These are phyloP conservation scores for Tautogolabrus adspersus DNA, from an alignment of 2,113 vertebrate species.

Conservation along the genomic window DNA sequence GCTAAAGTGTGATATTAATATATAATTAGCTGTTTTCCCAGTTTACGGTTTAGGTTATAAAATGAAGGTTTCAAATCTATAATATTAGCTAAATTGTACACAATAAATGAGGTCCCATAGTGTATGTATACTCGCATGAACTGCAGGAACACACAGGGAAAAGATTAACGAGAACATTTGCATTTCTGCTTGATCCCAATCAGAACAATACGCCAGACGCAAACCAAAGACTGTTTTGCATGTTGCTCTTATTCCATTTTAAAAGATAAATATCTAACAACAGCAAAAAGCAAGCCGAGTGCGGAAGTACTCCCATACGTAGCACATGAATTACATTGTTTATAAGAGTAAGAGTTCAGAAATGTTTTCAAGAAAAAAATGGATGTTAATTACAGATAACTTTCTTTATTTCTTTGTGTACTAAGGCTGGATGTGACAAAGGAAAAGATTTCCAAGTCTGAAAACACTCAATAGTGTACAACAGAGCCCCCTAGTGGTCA, in stretches of 20 bases:
- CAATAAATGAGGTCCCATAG: background rate
- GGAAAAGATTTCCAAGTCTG: background rate
- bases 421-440: too few species aligned
- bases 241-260: constrained; percentile 21
- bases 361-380: background rate
- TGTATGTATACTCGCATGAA: constrained; percentile 50
- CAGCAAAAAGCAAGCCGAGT: background rate
- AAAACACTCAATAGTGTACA: background rate
- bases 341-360: background rate
- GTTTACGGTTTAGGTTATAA: background rate
- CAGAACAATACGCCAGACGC: constrained; percentile 13
- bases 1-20: constrained; percentile 22
- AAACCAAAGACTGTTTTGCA: constrained; percentile 35
- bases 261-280: constrained; percentile 20
- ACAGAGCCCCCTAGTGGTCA: constrained; percentile 39
- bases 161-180: constrained; percentile 55
- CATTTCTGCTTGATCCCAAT: constrained; percentile 58
- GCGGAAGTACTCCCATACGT: background rate
- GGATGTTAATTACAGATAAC: background rate
- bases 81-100: background rate
- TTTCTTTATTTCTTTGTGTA: background rate
- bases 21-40: background rate
- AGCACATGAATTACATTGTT: background rate
- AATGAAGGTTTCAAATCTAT: background rate
- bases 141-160: constrained; percentile 45